Base-by-base conservation (phyloP, 2,888 invertebrate species). In the Cinara cedri region DNA sequence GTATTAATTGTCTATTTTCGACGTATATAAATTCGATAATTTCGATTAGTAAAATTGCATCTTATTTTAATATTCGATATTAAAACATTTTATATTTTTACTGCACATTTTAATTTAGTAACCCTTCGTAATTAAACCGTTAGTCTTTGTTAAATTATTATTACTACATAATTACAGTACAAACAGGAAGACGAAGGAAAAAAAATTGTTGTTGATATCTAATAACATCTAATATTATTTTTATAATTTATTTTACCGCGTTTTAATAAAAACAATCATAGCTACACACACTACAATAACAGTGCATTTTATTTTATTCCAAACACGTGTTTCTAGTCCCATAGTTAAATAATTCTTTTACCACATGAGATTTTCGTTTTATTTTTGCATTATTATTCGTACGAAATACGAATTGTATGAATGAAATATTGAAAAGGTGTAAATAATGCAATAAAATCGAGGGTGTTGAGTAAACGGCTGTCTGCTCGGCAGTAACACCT, bases 381-480 rank as follows among this genome's bases (percentile, higher is more conserved):
- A 72, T 72, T 60, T 49, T 24, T 72, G 44, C 46, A 57, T 51
- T 66, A 46, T 19, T 72, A 60, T 19, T 60, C 21, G n/a, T 14
- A 14, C 26, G 49, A 14, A 19, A 3, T 26, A 34, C 26, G 24
- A 49, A 49, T 19, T 26, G 11, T 34, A 34, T 13, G 60, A 60
- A 72, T 60, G 49, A 62, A 72, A 51, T 72, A 72, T 72, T 34
- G 72, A 62, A 62, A 62, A 72, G 19, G 49, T 72, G 34, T 72
- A 62, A 72, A 72, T 51, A 72, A 72, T 72, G 34, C 10, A 62
- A 72, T 72, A 21, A 72, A 62, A 62, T 21, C 19, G 14, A 49
- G 10, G 62, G 34, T 8, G 62, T 72, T 72, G 60, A 72, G 16
- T 55, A 21, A 55, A 55, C 13, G 42, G 11, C 13, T 44, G 44